A percentile compares a stretch with the other conserved stretches of the same genome.
These are phyloP conservation scores for Trichomalopsis sarcophagae DNA, from an alignment of 1,140 invertebrate species.

Conservation along the genomic window DNA sequence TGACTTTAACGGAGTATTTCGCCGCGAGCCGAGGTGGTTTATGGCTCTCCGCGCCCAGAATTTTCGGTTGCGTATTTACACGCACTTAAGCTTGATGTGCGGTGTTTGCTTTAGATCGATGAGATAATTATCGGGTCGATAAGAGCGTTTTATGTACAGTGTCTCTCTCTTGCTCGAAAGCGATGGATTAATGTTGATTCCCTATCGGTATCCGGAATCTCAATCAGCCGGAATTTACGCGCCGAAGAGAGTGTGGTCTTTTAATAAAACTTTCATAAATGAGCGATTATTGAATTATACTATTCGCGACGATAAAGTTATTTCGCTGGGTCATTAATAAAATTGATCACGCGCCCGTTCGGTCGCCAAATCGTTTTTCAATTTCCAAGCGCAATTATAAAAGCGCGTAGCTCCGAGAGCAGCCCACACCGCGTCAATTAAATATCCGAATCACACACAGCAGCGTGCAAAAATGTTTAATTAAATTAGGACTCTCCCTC, in stretches of 20 bases:
- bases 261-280: not conserved
- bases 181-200: not conserved
- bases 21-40: not conserved
- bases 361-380: not conserved
- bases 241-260: not conserved
- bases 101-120: not conserved
- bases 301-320: not conserved
- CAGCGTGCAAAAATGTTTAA: conserved; percentile 9
- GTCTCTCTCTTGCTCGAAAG: not conserved
- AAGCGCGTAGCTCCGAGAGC: not conserved
- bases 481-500: not conserved
- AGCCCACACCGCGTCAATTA: not conserved
- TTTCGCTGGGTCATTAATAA: not conserved
- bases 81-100: not conserved
- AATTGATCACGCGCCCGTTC: not conserved
- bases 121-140: not conserved
- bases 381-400: not conserved
- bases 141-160: not conserved
- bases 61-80: not conserved
- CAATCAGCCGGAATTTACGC: not conserved
- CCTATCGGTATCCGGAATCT: not conserved
- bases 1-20: not conserved
- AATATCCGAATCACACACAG: not conserved
- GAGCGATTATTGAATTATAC: not conserved
- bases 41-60: not conserved